Percentiles rank a stretch among this genome's conserved stretches.
Conservation (phyloP, 2,113 vertebrate genomes). For the Gallinago media region DNA sequence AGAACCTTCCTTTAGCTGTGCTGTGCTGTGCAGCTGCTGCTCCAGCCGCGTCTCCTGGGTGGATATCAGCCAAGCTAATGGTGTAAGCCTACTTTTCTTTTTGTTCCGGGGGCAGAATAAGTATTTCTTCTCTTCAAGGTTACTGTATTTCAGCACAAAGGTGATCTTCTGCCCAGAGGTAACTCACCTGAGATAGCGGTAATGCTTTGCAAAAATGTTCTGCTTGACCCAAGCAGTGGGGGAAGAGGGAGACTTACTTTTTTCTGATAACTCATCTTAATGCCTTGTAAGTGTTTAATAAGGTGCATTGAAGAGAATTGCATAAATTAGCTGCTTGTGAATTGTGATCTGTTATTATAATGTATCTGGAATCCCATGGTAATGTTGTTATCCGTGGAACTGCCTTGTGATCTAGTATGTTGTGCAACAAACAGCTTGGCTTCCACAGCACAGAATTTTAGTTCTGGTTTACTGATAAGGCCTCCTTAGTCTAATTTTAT, state of each 20-base stretch:
- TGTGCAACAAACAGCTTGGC: background rate
- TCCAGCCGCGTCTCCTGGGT: background rate
- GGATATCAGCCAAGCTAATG: background rate
- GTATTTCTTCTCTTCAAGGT: background rate
- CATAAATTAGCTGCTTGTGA: background rate
- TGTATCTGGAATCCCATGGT: background rate
- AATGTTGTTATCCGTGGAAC: background rate
- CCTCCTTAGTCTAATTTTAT: background rate
- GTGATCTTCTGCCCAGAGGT: background rate
- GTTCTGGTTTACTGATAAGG: background rate
- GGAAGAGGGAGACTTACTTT: background rate
- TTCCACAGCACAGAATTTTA: background rate
- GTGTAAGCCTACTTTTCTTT: background rate
- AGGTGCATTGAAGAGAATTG: background rate
- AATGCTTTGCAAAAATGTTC: background rate
- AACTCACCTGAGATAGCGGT: background rate
- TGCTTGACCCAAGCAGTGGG: background rate
- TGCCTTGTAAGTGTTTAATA: background rate
- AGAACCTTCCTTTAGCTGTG: background rate
- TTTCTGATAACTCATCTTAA: background rate
- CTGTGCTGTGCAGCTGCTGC: accelerated
- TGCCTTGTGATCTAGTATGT: background rate
- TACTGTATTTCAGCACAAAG: background rate
- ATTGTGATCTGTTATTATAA: background rate
- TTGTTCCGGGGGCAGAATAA: background rate